phyloP scores from a whole-genome alignment of 2,888 invertebrate species.

The Agrotis segetum region DNA sequence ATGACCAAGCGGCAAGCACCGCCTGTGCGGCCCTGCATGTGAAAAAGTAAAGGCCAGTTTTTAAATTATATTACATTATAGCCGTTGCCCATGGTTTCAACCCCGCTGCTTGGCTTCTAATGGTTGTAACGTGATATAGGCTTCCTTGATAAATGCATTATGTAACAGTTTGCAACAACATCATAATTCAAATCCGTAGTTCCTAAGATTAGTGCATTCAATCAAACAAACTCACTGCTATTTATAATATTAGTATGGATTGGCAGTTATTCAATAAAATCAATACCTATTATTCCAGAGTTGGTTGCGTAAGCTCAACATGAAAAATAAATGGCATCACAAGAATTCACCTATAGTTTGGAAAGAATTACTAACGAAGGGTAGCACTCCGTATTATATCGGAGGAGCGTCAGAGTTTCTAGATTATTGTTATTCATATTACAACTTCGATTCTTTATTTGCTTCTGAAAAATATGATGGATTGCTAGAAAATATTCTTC shows the following conservation, averaged over 20 bases:
- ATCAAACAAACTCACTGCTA: too few relatives aligned
- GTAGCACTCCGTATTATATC: slow-evolving; percentile 90
- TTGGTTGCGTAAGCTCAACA: slow-evolving; percentile 89
- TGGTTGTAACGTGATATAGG: too few relatives aligned
- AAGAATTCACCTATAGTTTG: slow-evolving; percentile 90
- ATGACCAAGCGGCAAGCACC: not conserved
- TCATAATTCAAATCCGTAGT: too few relatives aligned
- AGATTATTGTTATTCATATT: slow-evolving; percentile 92
- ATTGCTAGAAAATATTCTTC: slow-evolving; percentile 74
- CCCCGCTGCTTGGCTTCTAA: too few relatives aligned
- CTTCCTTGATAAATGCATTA: too few relatives aligned
- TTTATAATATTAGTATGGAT: too few relatives aligned
- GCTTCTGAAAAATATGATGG: slow-evolving; percentile 75
- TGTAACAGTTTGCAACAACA: too few relatives aligned
- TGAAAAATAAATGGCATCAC: slow-evolving; percentile 90
- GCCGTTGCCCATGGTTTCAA: too few relatives aligned
- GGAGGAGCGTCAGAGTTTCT: slow-evolving; percentile 91
- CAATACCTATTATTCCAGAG: slow-evolving; percentile 71
- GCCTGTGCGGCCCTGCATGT: not conserved
- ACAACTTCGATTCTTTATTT: slow-evolving; percentile 83
- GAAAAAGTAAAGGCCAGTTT: not conserved
- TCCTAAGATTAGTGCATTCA: too few relatives aligned
- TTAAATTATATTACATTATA: not conserved
- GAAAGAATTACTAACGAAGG: slow-evolving; percentile 91
- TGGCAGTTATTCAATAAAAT: not conserved